Conservation (phyloP, 1,140 invertebrate genomes). For the Panulirus ornatus region DNA sequence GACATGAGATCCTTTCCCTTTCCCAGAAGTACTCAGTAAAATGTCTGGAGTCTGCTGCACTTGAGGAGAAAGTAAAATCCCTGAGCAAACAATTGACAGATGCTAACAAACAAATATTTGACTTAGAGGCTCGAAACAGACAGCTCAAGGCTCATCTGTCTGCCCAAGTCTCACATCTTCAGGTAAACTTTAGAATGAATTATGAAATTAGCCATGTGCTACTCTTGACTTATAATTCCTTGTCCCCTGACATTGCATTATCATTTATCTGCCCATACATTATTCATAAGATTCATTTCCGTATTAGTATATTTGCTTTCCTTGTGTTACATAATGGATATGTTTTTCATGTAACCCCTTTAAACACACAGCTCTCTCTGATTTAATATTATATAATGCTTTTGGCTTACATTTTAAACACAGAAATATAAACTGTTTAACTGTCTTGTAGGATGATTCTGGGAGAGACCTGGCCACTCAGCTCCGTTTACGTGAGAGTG, state of each 20-base stretch:
- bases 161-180: constrained; percentile 80
- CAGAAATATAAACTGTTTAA: too few species aligned
- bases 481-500: constrained; percentile 40
- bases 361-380: too few species aligned
- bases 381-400: too few species aligned
- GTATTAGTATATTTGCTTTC: too few species aligned
- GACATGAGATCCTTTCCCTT: constrained; percentile 90
- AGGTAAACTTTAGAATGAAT: constrained; percentile 49
- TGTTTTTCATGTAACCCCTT: too few species aligned
- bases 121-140: constrained; percentile 87
- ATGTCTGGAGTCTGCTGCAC: constrained; percentile 91
- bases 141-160: constrained; percentile 87
- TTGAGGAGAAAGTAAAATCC: constrained; percentile 89
- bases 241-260: too few species aligned
- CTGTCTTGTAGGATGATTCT: constrained; percentile 12
- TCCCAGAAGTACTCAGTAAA: constrained; percentile 94
- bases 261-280: too few species aligned
- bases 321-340: too few species aligned
- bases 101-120: constrained; percentile 88
- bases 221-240: too few species aligned
- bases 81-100: constrained; percentile 88
- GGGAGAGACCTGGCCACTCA: constrained; percentile 5
- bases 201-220: constrained; percentile 77
- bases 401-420: too few species aligned
- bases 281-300: too few species aligned